Evolutionary conservation across 2,888 invertebrate genomes (phyloP).

Genomic region (Entomobrya multifasciata): DNA sequence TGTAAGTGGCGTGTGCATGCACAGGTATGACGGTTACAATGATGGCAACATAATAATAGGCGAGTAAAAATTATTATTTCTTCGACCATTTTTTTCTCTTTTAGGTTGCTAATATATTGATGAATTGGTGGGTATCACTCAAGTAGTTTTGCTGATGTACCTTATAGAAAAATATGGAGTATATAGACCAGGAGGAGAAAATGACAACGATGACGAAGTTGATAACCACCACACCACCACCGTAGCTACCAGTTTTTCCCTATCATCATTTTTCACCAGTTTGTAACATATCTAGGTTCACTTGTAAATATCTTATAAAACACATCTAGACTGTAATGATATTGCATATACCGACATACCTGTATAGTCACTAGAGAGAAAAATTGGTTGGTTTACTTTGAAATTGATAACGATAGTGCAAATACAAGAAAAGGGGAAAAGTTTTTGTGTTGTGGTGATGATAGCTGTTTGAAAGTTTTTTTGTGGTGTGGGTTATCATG

Average conservation of each 20-base stretch:
- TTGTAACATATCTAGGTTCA: neutral
- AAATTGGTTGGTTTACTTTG: too few species aligned
- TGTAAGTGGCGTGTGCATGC: too few species aligned
- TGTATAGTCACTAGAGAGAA: too few species aligned
- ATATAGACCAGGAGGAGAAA: neutral
- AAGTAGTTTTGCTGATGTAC: neutral
- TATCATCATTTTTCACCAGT: neutral
- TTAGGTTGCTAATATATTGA: conserved; percentile 1
- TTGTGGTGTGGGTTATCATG: too few species aligned
- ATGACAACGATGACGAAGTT: neutral
- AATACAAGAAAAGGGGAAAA: too few species aligned
- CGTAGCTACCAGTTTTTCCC: neutral
- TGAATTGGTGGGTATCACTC: neutral
- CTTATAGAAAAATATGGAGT: neutral
- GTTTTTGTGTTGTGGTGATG: too few species aligned
- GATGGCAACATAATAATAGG: too few species aligned
- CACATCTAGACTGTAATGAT: too few species aligned
- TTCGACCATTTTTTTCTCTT: too few species aligned
- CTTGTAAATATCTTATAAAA: conserved; percentile 10
- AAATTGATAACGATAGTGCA: too few species aligned
- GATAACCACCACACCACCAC: conserved; percentile 1
- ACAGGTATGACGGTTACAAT: neutral
- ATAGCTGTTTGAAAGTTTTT: too few species aligned
- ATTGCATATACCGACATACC: too few species aligned
- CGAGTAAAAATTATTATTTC: neutral